Base-by-base conservation (phyloP, 2,797 vertebrate species). In the Poecilia picta region DNA sequence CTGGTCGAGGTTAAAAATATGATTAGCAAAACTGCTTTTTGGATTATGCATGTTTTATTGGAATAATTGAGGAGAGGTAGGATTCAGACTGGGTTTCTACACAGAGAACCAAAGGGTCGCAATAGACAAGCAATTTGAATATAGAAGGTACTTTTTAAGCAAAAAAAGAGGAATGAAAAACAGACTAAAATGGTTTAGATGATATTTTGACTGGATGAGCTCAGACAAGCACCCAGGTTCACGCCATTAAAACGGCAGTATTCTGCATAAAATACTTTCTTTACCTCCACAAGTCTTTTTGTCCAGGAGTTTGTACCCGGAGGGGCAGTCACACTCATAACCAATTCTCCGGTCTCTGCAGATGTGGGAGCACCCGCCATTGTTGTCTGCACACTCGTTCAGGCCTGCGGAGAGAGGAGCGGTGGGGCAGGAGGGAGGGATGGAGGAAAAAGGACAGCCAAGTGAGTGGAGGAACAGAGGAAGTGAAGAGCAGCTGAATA, bases 261-360 rank as follows among this genome's bases (percentile, higher is more conserved):
- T 71, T 36, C 41, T 7, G 15, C 73, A 39, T 16, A 3, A 81
- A 49, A 47, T 41, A 4, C 72, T 57, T 31, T 59, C 5, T 80
- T 97, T 96, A 99, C 98, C 98, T 94, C 97, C 98, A 84, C 98
- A 99, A 6, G 97, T 98, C 96, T 98, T 99, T 92, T 97, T 97
- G 94, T 99, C 98, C 94, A 98, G 92, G 55, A 99, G 97, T 91
- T 95, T 97, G 95, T 97, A 99, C 62, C 98, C 98, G 0, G 96
- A 89, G 2, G 98, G 98, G 93, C 98, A 99, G 74, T 98, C 96
- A 28, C 98, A 99, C 90, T 97, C 97, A 12, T 97, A 98, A 85
- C 98, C 97, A 0, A 99, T 97, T 89, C 93, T 97, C 84, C 94
- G 95, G 94, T 99, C 98, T 51, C 93, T 97, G 95, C 98, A 99